A percentile compares a stretch with the other conserved stretches of the same genome.
Evolutionary conservation across 2,797 vertebrate genomes (phyloP).

Genomic region (Eospalax fontanierii): DNA sequence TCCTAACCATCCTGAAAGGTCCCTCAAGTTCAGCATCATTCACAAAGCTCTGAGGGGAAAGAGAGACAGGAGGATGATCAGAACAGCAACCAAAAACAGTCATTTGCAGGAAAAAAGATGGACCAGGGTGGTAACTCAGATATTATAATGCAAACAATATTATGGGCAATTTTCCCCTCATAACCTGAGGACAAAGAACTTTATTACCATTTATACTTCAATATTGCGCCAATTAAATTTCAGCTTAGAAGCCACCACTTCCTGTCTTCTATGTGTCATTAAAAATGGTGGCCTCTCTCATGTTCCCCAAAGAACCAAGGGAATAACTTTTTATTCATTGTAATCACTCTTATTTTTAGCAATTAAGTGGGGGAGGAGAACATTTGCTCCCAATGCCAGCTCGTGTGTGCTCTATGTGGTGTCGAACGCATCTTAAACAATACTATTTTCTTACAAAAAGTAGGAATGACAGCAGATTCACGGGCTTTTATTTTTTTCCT

Average conservation of each 20-base stretch:
- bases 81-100: slow-evolving; percentile 50
- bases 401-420: slow-evolving; percentile 74
- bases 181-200: slow-evolving; percentile 85
- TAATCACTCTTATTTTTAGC: slow-evolving; percentile 80
- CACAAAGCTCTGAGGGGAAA: slow-evolving; percentile 58
- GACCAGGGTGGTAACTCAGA: slow-evolving; percentile 29
- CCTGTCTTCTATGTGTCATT: slow-evolving; percentile 84
- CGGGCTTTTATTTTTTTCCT: slow-evolving; percentile 82
- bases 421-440: slow-evolving; percentile 74
- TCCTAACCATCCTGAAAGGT: slow-evolving; percentile 63
- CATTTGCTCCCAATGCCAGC: slow-evolving; percentile 76
- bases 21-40: slow-evolving; percentile 29
- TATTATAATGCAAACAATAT: slow-evolving; percentile 78
- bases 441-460: slow-evolving; percentile 79
- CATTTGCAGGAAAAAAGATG: slow-evolving; percentile 54
- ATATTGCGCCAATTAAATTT: slow-evolving; percentile 86
- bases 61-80: slow-evolving; percentile 48
- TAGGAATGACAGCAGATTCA: slow-evolving; percentile 79
- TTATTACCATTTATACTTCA: slow-evolving; percentile 87
- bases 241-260: slow-evolving; percentile 81
- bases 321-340: slow-evolving; percentile 81
- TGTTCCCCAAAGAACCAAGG: slow-evolving; percentile 77
- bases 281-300: slow-evolving; percentile 76
- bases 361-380: slow-evolving; percentile 82
- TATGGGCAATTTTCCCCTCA: slow-evolving; percentile 83